These are phyloP conservation scores for Octopus sinensis DNA, from an alignment of 1,140 invertebrate genomes.

Conservation along the genomic window DNA sequence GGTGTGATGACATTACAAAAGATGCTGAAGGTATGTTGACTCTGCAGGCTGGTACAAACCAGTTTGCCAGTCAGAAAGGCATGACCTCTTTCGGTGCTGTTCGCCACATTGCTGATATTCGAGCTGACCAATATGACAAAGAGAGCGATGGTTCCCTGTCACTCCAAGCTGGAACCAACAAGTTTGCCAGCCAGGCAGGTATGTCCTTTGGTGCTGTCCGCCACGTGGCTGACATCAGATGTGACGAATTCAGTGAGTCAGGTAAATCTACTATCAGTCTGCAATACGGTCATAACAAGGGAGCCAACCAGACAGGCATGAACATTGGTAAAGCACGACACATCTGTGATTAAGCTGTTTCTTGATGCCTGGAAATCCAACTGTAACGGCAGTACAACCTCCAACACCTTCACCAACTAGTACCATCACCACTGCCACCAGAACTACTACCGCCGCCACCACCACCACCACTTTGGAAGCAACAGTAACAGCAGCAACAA, in stretches of 20 bases:
- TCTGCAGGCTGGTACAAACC: conserved; percentile 86
- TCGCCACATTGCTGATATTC: conserved; percentile 46
- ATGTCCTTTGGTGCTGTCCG: conserved; percentile 77
- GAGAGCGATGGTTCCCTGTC: conserved; percentile 78
- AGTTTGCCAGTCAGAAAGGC: conserved; percentile 60
- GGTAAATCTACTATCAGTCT: conserved; percentile 72
- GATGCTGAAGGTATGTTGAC: conserved; percentile 78
- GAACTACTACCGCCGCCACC: no score
- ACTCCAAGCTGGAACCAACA: conserved; percentile 86
- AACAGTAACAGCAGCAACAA: no score
- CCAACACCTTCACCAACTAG: no score
- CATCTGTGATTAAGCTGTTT: conserved; percentile 59
- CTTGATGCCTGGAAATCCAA: no score
- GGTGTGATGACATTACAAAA: conserved; percentile 30
- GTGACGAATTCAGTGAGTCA: conserved; percentile 6
- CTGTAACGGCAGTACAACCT: no score
- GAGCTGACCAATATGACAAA: conserved; percentile 33
- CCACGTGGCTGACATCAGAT: conserved; percentile 31
- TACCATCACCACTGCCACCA: no score
- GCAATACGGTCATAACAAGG: conserved; percentile 84
- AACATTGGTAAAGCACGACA: conserved; percentile 78
- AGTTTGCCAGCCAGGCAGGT: conserved; percentile 66
- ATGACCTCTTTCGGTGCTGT: conserved; percentile 41
- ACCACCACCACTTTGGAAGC: no score
- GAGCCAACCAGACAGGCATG: conserved; percentile 48